Conservation (phyloP, 2,888 invertebrate genomes). For the Drosophila austrosaltans region DNA sequence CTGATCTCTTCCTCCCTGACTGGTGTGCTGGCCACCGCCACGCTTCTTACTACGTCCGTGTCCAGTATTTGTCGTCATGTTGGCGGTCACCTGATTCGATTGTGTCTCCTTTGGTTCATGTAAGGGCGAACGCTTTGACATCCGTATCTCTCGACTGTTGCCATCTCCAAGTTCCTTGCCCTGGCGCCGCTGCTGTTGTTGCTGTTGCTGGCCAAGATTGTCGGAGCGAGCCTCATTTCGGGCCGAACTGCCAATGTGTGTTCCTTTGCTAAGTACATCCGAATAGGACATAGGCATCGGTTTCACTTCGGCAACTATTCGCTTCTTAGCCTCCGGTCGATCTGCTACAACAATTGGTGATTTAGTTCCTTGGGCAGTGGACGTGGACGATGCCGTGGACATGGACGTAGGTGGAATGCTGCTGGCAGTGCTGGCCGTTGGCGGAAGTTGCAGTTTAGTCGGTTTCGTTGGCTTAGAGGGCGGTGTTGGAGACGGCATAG, state of each 20-base stretch:
- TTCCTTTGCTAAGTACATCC: conserved; percentile 89
- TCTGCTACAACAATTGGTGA: conserved; percentile 46
- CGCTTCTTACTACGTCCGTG: conserved; percentile 63
- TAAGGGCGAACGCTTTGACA: conserved; percentile 82
- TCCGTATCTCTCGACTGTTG: conserved; percentile 49
- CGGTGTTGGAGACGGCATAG: conserved; percentile 22
- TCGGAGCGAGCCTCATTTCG: conserved; percentile 47
- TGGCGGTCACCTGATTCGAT: neutral
- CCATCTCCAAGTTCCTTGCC: conserved; percentile 55
- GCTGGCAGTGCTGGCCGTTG: conserved; percentile 29
- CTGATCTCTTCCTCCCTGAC: conserved; percentile 23
- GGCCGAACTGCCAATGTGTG: conserved; percentile 29
- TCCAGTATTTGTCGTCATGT: neutral
- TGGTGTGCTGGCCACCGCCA: conserved; percentile 25
- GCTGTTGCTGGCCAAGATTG: conserved; percentile 39
- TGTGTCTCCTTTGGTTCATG: conserved; percentile 83
- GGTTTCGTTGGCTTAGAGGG: conserved; percentile 25
- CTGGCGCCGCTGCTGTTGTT: conserved; percentile 45
- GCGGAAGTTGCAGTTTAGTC: conserved; percentile 22
- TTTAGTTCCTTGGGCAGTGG: conserved; percentile 49
- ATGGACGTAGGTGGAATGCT: conserved; percentile 26
- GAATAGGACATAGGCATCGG: conserved; percentile 94
- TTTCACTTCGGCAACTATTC: conserved; percentile 93
- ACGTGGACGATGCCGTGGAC: conserved; percentile 39
- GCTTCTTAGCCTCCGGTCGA: conserved; percentile 81